These are phyloP conservation scores for Trypoxylus dichotomus DNA, from an alignment of 1,140 invertebrate genomes.

Conservation along the genomic window DNA sequence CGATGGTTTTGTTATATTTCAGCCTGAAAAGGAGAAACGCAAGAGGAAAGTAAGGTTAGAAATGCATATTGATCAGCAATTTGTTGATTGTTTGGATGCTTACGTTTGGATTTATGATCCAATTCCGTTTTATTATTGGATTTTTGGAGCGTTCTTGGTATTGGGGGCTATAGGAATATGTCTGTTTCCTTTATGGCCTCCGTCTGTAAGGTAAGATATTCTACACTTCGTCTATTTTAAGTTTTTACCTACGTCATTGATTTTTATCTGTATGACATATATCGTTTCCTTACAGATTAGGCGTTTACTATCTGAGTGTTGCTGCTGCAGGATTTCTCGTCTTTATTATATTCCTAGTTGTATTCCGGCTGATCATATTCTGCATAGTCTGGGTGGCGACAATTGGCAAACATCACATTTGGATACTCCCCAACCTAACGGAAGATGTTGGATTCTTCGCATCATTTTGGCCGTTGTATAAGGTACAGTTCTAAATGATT, in stretches of 20 bases:
- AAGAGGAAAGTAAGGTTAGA: conserved; percentile 80
- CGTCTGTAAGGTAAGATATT: conserved; percentile 71
- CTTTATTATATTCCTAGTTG: conserved; percentile 86
- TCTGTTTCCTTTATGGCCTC: conserved; percentile 97
- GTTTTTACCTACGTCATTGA: no score
- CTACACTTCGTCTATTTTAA: no score
- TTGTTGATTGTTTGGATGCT: conserved; percentile 90
- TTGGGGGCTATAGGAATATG: conserved; percentile 94
- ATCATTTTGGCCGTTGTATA: conserved; percentile 97
- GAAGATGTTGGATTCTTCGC: conserved; percentile 99
- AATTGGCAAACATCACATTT: conserved; percentile 90
- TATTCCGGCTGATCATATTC: conserved; percentile 89
- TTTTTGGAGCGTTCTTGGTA: conserved; percentile 89
- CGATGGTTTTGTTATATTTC: conserved; percentile 35
- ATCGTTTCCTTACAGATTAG: conserved; percentile 63
- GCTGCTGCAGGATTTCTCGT: conserved; percentile 92
- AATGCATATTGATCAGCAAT: conserved; percentile 94
- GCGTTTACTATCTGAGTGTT: conserved; percentile 96
- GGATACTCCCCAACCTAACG: conserved; percentile 96
- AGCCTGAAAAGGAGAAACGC: conserved; percentile 61
- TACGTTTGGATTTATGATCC: conserved; percentile 99
- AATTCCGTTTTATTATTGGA: conserved; percentile 94
- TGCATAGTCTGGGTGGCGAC: conserved; percentile 88
- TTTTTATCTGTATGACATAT: no score
- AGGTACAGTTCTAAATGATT: conserved; percentile 59